These are phyloP conservation scores for Eupithecia subfuscata DNA, from an alignment of 2,888 invertebrate genomes.

Conservation along the genomic window DNA sequence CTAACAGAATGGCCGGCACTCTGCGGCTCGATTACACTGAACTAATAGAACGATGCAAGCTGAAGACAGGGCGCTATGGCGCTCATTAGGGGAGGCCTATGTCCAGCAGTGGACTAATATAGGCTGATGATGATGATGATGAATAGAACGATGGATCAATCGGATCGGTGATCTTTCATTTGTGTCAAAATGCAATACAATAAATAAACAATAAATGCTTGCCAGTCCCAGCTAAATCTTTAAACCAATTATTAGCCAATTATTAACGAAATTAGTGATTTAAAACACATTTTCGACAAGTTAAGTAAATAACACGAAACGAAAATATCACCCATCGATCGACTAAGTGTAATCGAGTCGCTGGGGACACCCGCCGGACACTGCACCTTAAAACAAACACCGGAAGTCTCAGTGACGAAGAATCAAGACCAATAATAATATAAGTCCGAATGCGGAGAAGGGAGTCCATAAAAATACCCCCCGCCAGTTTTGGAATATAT, in stretches of 20 bases:
- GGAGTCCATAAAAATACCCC: background rate
- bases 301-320: background rate
- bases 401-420: background rate
- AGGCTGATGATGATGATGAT: too few species aligned
- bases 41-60: background rate
- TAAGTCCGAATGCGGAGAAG: background rate
- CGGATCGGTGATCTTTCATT: background rate
- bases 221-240: background rate
- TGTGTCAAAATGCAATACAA: background rate
- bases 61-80: too few species aligned
- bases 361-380: background rate
- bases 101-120: too few species aligned
- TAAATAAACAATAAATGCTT: background rate
- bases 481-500: background rate
- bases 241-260: background rate
- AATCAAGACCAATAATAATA: background rate
- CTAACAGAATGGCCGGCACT: background rate
- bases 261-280: background rate
- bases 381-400: background rate
- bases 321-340: background rate
- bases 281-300: background rate
- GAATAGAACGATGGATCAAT: background rate
- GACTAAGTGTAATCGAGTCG: too few species aligned
- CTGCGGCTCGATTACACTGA: background rate
- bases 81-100: too few species aligned